These are phyloP conservation scores for Psettodes erumei DNA, from an alignment of 2,113 vertebrate species.

Conservation along the genomic window DNA sequence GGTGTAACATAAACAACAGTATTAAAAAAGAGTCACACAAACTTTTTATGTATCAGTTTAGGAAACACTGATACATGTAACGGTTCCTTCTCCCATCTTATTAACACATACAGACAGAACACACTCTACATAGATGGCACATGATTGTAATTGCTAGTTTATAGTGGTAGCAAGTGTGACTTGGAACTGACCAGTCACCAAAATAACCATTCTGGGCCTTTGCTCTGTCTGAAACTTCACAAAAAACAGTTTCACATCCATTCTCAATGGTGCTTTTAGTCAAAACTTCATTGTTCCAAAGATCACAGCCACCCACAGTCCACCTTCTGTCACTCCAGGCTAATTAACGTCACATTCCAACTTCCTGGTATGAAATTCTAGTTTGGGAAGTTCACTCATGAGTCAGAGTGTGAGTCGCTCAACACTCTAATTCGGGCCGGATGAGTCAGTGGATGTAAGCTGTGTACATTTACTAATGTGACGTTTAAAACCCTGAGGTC, in stretches of 20 bases:
- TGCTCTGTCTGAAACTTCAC: neutral
- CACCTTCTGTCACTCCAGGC: neutral
- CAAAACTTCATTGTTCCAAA: neutral
- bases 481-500: slow-evolving; percentile 32
- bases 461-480: slow-evolving; percentile 39
- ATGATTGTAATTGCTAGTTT: slow-evolving; percentile 1
- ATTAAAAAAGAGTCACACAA: no score
- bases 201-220: no score
- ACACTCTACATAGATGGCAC: neutral
- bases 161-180: neutral
- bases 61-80: no score
- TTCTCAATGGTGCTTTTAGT: neutral
- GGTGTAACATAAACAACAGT: no score
- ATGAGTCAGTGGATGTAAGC: slow-evolving; percentile 44
- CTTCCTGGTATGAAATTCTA: neutral
- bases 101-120: neutral
- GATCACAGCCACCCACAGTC: neutral
- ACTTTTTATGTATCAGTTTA: no score
- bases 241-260: neutral
- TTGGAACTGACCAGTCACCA: neutral
- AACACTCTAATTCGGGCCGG: neutral
- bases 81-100: neutral
- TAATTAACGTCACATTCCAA: neutral
- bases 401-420: slow-evolving; percentile 35
- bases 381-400: slow-evolving; percentile 4